Base-by-base conservation (phyloP, 2,888 invertebrate species). In the Mythimna loreyi region DNA sequence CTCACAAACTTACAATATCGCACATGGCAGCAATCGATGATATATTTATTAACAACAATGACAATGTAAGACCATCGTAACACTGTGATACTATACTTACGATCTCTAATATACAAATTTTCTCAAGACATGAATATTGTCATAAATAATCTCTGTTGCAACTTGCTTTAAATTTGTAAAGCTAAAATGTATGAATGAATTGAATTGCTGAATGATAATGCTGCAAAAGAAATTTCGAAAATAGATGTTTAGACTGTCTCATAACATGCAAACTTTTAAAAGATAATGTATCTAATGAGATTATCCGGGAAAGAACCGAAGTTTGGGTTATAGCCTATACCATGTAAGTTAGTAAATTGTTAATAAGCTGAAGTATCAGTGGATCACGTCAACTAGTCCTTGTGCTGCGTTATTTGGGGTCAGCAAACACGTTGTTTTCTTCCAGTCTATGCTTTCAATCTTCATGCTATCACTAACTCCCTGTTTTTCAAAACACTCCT, bases 11-110 rank as follows among this genome's bases (percentile, higher is more conserved):
- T 7, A 21, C 47, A 49, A 50, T 57, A 50, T 43, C 40, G 33
- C 69, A 57, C 69, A 47, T 53, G 57, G 19, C 11, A 13, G 1
- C 33, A 1, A 36, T 52, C 23, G 33, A 58, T 13, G 68, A 55
- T 9, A 68, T 13, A 23, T 67, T 33, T 53, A 67, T 67, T 19
- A 25, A 25, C 40, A 23, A 16, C 40, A 40, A 40, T 43, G 3
- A 2, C 3, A 45, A 43, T 59, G 21, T 4, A 3, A 36, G 19
- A 40, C 28, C 33, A 67, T 21, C 43, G 16, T 1, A 33, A 43
- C 19, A 49, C 16, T 40, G n/a, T 8, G 2, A 21, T 23, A 21
- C 19, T 19, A 7, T 4, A n/a, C 11, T 21, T 21, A 33, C 30
- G 13, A 40, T 19, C 5, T 40, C 40, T 40, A 40, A 40, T 40